A percentile compares a stretch with the other conserved stretches of the same genome.
Conservation (phyloP, 2,888 invertebrate species). For the Acanthosoma haemorrhoidale region DNA sequence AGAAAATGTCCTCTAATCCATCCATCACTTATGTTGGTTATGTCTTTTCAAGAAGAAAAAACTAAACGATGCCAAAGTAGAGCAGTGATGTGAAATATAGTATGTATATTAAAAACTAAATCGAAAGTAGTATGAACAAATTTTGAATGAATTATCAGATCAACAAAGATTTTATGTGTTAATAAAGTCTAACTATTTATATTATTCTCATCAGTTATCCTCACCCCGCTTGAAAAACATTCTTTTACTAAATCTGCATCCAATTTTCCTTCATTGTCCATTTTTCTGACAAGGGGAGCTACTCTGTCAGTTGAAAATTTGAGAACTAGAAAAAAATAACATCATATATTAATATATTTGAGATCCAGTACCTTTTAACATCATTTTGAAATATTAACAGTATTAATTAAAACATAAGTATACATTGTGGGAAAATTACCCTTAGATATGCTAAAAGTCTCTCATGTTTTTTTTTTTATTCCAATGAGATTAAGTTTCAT, state of each 20-base stretch:
- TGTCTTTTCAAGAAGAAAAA: background rate
- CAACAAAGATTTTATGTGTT: too few species aligned
- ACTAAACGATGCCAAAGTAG: too few species aligned
- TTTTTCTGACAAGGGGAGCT: constrained; percentile 80
- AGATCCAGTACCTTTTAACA: background rate
- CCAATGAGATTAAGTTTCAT: too few species aligned
- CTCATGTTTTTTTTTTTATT: too few species aligned
- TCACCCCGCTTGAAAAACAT: constrained; percentile 88
- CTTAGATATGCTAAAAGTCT: too few species aligned
- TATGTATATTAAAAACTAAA: too few species aligned
- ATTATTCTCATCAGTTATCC: constrained; percentile 68
- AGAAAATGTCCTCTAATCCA: background rate
- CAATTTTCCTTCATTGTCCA: constrained; percentile 83
- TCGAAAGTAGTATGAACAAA: too few species aligned
- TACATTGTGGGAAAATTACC: too few species aligned
- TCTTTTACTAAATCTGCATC: constrained; percentile 69
- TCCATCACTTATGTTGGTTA: too few species aligned
- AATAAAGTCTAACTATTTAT: constrained; percentile 86
- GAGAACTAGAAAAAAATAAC: constrained; percentile 61
- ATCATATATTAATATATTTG: constrained; percentile 55
- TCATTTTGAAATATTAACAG: background rate
- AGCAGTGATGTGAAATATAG: too few species aligned
- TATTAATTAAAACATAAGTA: background rate
- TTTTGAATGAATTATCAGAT: too few species aligned
- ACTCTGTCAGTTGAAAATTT: constrained; percentile 85